Conservation (phyloP, 2,888 invertebrate species). For the Melinaea marsaeus region DNA sequence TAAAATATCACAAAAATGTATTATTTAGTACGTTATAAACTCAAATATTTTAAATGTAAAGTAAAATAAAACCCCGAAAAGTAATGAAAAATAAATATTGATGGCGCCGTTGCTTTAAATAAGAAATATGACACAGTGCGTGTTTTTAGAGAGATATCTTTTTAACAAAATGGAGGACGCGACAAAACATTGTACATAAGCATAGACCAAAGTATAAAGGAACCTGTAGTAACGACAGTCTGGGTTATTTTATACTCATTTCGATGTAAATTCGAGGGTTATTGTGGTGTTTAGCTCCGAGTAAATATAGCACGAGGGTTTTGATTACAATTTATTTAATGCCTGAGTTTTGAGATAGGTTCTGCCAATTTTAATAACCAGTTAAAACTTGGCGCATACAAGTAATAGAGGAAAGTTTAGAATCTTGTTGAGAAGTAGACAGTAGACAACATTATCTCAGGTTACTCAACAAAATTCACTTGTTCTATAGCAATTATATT, state of each 20-base stretch:
- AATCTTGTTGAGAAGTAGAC: constrained; percentile 16
- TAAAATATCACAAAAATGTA: constrained; percentile 37
- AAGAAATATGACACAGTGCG: constrained; percentile 34
- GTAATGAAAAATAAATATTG: constrained; percentile 29
- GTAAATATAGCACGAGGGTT: constrained; percentile 66
- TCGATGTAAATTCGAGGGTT: constrained; percentile 72
- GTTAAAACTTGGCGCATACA: constrained; percentile 25
- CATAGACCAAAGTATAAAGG: constrained; percentile 69
- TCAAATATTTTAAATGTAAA: constrained; percentile 1
- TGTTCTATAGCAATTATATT: too few species aligned
- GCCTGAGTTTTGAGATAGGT: constrained; percentile 34
- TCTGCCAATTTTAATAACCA: too few species aligned
- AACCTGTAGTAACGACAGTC: constrained; percentile 61
- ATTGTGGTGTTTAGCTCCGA: constrained; percentile 67
- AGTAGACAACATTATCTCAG: constrained; percentile 25
- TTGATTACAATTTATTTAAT: constrained; percentile 70
- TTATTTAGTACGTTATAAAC: constrained; percentile 17
- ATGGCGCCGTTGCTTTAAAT: constrained; percentile 36
- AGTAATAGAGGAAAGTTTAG: too few species aligned
- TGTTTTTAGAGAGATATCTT: constrained; percentile 55
- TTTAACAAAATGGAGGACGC: constrained; percentile 42
- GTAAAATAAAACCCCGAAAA: constrained; percentile 24
- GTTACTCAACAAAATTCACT: too few species aligned
- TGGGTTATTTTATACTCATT: constrained; percentile 56
- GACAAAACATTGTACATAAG: constrained; percentile 30